Conservation (phyloP, 2,113 vertebrate genomes). For the Micronisus gabar region DNA sequence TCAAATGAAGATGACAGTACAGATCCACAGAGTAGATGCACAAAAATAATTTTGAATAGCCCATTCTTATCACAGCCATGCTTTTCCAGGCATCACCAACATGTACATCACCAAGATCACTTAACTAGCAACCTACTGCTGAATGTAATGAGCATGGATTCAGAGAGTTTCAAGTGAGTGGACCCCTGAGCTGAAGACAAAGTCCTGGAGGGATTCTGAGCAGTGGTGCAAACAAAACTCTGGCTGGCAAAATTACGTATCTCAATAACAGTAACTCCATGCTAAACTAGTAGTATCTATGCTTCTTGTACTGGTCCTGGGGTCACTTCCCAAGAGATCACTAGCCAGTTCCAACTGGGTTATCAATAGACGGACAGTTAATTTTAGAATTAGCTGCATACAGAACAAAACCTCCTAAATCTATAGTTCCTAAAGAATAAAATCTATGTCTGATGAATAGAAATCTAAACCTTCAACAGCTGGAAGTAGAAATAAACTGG, state of each 20-base stretch:
- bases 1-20: neutral
- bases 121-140: neutral
- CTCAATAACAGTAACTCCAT: neutral
- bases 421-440: neutral
- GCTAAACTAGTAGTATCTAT: neutral
- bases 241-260: accelerated
- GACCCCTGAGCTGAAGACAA: neutral
- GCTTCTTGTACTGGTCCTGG: neutral
- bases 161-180: neutral
- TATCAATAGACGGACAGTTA: neutral
- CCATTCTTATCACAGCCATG: neutral
- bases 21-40: neutral
- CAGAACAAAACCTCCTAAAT: neutral
- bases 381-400: neutral
- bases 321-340: neutral
- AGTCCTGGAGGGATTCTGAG: neutral
- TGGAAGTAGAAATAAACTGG: neutral
- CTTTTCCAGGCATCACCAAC: neutral
- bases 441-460: neutral
- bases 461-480: neutral
- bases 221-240: neutral
- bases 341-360: neutral
- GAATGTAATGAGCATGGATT: neutral
- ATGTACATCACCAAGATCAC: neutral
- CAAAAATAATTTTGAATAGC: neutral